Evolutionary conservation across 2,888 invertebrate species (phyloP).

Genomic region (Biston betularia): DNA sequence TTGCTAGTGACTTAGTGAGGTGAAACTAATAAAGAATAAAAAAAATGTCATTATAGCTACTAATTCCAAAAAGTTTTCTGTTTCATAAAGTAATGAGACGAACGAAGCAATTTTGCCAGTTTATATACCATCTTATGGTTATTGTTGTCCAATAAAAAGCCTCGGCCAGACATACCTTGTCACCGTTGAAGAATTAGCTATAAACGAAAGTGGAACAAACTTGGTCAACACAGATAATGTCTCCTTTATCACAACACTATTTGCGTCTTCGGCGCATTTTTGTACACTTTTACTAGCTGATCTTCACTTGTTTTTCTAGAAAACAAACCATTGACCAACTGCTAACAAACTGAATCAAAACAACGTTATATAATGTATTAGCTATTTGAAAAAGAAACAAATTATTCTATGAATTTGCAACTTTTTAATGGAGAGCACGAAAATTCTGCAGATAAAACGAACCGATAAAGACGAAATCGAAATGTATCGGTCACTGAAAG

Average conservation of each 20-base stretch:
- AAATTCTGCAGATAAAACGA: slow-evolving; percentile 17
- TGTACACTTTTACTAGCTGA: slow-evolving; percentile 46
- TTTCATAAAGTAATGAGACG: not conserved
- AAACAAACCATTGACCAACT: slow-evolving; percentile 12
- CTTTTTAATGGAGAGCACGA: not conserved
- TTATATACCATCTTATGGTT: slow-evolving; percentile 3
- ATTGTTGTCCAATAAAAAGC: slow-evolving; percentile 39
- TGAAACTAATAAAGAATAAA: not conserved
- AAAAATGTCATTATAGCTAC: too few relatives aligned
- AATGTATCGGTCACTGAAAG: slow-evolving; percentile 46
- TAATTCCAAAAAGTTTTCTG: not conserved
- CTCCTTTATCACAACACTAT: slow-evolving; percentile 70
- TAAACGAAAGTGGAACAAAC: slow-evolving; percentile 69
- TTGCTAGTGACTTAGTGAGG: not conserved
- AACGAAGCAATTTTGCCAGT: not conserved
- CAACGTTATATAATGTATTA: not conserved
- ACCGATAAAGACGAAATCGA: slow-evolving; percentile 27
- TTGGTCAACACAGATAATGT: slow-evolving; percentile 73
- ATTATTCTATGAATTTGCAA: slow-evolving; percentile 18
- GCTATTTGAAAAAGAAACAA: not conserved
- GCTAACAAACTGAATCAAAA: slow-evolving; percentile 3
- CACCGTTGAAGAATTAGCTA: slow-evolving; percentile 55
- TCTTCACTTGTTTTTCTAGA: slow-evolving; percentile 29
- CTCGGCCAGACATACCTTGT: slow-evolving; percentile 60
- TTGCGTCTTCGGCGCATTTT: slow-evolving; percentile 79